A percentile compares a stretch with the other conserved stretches of the same genome.
phyloP scores from a whole-genome alignment of 2,113 vertebrate species.

The Rhegmatorhina hoffmannsi region DNA sequence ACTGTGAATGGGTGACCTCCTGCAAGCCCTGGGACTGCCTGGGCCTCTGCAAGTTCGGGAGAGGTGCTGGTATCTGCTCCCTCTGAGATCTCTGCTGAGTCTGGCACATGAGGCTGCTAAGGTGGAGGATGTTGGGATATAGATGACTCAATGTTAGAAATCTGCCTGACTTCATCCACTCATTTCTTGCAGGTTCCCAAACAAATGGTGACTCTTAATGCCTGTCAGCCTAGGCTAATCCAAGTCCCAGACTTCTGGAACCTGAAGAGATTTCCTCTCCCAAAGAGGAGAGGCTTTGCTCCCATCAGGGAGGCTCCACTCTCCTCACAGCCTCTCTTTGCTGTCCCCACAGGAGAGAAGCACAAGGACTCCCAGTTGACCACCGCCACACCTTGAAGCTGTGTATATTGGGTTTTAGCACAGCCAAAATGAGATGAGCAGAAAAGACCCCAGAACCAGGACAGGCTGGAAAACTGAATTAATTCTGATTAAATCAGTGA shows the following conservation, averaged over 20 bases:
- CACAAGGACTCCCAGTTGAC: not conserved
- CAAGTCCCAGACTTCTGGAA: not conserved
- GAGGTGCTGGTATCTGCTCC: not conserved
- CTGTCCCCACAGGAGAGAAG: not conserved
- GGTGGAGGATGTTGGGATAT: not conserved
- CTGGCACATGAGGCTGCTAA: not conserved
- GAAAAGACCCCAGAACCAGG: not conserved
- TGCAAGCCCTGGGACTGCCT: accelerated
- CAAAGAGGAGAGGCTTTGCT: not conserved
- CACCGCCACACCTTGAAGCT: not conserved
- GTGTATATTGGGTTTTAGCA: not conserved
- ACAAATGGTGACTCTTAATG: not conserved
- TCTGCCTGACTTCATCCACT: not conserved
- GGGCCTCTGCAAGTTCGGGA: not conserved
- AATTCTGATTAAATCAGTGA: not conserved
- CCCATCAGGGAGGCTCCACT: not conserved
- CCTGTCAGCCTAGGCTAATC: not conserved
- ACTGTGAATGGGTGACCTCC: not conserved
- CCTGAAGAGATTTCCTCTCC: not conserved
- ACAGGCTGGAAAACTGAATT: not conserved
- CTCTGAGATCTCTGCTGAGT: not conserved
- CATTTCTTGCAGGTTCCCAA: not conserved
- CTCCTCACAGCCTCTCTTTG: not conserved
- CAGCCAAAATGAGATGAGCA: not conserved
- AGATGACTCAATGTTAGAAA: conserved; percentile 15